Base-by-base conservation (phyloP, 2,888 invertebrate species). In the Eulithis prunata region DNA sequence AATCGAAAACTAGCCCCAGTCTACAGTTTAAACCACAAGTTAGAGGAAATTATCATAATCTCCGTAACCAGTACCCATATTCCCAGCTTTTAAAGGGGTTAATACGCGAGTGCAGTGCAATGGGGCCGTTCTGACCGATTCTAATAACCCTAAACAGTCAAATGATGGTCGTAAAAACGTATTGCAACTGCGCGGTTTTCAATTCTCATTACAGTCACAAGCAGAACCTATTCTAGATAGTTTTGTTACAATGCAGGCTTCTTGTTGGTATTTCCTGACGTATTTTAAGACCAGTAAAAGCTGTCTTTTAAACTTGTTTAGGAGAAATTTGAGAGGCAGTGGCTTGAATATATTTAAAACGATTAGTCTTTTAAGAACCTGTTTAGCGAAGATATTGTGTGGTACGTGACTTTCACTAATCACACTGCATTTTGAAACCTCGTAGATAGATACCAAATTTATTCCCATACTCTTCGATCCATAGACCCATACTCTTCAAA, bases 111-210 rank as follows among this genome's bases (percentile, higher is more conserved):
- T 78, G 71, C 77, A 76, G 79, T 66, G 72, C 69, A 77, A 53
- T 70, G 66, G 72, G 75, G 79, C 82, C 76, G 83, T 87, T 78
- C 61, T 63, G 72, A 72, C 81, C 83, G 78, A 81, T 84, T 81
- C 84, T 81, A 85, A 88, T 89, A 89, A 88, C 88, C 82, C 80
- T 79, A 79, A 76, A 62, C 65, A 62, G 77, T 77, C 78, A 82
- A 84, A 85, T 81, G 78, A 77, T 71, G 72, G 78, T 83, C 89
- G 81, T 90, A 89, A 90, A 90, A 90, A 87, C 84, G 79, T 88
- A 89, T 87, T 81, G 87, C 85, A 72, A 77, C 75, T 72, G 76
- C 80, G 84, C 78, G 86, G 84, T 80, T 83, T 83, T 80, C 83
- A 72, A 71, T 74, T 71, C 71, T 71, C 71, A 76, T 74, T 68